Base-by-base conservation (phyloP, 2,113 vertebrate genomes). In the Siphamia tubifer region DNA sequence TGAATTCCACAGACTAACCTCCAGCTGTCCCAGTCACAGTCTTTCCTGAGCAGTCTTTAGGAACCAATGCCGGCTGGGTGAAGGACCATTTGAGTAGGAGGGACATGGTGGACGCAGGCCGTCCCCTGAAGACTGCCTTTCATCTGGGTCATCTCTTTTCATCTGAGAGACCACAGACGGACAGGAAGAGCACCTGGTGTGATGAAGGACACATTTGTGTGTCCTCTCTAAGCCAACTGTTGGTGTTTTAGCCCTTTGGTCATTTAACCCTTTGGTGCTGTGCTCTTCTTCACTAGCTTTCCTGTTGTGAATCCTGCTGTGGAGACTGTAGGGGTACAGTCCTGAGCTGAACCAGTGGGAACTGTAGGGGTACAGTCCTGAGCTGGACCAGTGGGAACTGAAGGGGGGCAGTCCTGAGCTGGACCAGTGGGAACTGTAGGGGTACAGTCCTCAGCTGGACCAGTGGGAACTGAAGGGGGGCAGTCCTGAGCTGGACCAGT, bases 21-120 rank as follows among this genome's bases (percentile, higher is more conserved):
- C 91, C 87, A 88, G 81, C 86, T 79, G 56, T 91, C 92, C 75
- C 82, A 79, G 62, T 93, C 90, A 8, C 85, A 89, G 42, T 92
- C 92, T 83, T 82, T 90, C 73, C 73, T 67, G 56, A 94, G 84
- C 78, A 93, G 89, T 92, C 76, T 78, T 88, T 27, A 93, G 79
- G 42, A 90, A 92, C 88, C 92, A 92, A 1, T n/a, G 88, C 10
- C 87, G 85, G 78, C 73, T 85, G 31, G 87, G 87, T 9, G 91
- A 92, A n/a, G 89, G 88, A 71, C 91, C 90, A 54, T 73, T 87
- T 12, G 92, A 93, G 77, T 85, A 87, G 24, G 88, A 86, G 45
- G 69, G 73, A 23, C 85, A 74, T 0, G 82, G 89, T 5, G 71
- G 87, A 49, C 89, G 72, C 20, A 91, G 87, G 24, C 77, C 77